Evolutionary conservation across 2,888 invertebrate genomes (phyloP).

Genomic region (Polydrusus cervinus): DNA sequence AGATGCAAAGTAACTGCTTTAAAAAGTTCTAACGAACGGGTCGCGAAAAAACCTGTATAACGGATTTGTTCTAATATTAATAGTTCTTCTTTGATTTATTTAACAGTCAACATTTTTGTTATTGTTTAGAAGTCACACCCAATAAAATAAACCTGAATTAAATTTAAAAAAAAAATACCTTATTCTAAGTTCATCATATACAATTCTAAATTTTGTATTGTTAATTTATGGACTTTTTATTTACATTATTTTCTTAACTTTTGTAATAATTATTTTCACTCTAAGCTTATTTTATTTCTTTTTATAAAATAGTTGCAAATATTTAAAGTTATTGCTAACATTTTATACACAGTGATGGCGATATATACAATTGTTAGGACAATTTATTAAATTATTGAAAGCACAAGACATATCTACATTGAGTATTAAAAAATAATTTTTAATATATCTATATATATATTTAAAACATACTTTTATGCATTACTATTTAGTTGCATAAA

Average conservation of each 20-base stretch:
- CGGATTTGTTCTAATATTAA: neutral
- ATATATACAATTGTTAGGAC: constrained; percentile 31
- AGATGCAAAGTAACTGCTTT: too few species aligned
- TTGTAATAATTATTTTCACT: neutral
- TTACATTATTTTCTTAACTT: constrained; percentile 38
- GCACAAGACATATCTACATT: neutral
- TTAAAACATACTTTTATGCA: too few species aligned
- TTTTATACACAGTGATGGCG: constrained; percentile 39
- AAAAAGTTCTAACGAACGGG: too few species aligned
- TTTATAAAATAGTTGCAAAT: constrained; percentile 46
- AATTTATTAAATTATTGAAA: neutral
- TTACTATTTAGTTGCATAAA: too few species aligned
- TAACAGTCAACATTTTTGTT: constrained; percentile 30
- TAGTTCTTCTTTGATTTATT: constrained; percentile 26
- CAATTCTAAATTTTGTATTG: neutral
- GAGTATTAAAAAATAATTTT: neutral
- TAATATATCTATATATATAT: neutral
- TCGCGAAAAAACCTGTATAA: too few species aligned
- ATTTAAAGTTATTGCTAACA: constrained; percentile 46
- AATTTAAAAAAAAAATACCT: constrained; percentile 34
- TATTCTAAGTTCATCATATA: constrained; percentile 1
- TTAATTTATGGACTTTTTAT: constrained; percentile 47
- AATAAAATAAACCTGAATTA: neutral
- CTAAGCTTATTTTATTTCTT: constrained; percentile 25
- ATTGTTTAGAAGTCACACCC: constrained; percentile 62